Percentiles rank a stretch among this genome's conserved stretches.
Conservation (phyloP, 2,113 vertebrate genomes). For the Pungitius pungitius region DNA sequence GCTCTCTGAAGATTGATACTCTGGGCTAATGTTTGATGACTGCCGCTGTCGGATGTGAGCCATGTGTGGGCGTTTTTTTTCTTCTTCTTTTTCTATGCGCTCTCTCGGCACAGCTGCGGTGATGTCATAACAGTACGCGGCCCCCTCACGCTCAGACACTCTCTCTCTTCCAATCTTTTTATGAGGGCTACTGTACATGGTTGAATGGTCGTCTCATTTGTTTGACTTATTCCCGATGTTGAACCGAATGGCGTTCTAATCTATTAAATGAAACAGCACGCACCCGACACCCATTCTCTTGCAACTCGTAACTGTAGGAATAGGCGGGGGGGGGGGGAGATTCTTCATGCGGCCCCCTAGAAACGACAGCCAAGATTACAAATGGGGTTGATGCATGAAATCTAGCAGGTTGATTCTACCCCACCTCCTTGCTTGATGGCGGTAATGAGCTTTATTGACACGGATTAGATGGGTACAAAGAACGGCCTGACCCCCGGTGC, state of each 20-base stretch:
- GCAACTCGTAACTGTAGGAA: conserved; percentile 2
- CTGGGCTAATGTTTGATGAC: conserved; percentile 60
- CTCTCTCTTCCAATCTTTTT: conserved; percentile 11
- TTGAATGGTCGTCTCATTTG: conserved; percentile 28
- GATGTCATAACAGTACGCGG: conserved; percentile 61
- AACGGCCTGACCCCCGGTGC: conserved; percentile 2
- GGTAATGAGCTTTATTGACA: conserved; percentile 54
- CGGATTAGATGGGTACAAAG: conserved; percentile 43
- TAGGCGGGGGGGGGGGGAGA: conserved; percentile 5
- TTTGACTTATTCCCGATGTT: conserved; percentile 27
- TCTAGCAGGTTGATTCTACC: conserved; percentile 21
- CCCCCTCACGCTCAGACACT: conserved; percentile 12
- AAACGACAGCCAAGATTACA: conserved; percentile 39
- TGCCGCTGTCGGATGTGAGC: conserved; percentile 64
- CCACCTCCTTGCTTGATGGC: conserved; percentile 42
- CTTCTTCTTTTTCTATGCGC: conserved; percentile 63
- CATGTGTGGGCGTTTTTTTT: conserved; percentile 60
- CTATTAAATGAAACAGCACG: conserved; percentile 23
- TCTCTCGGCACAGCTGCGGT: conserved; percentile 67
- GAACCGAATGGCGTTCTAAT: conserved; percentile 34
- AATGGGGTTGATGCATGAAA: conserved; percentile 43
- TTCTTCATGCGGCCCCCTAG: conserved; percentile 19
- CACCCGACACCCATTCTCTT: neutral
- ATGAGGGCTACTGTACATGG: conserved; percentile 33
- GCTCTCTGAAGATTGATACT: conserved; percentile 58